A percentile compares a stretch with the other conserved stretches of the same genome.
Evolutionary conservation across 2,888 invertebrate genomes (phyloP).

Genomic region (Drosophila macrospina): DNA sequence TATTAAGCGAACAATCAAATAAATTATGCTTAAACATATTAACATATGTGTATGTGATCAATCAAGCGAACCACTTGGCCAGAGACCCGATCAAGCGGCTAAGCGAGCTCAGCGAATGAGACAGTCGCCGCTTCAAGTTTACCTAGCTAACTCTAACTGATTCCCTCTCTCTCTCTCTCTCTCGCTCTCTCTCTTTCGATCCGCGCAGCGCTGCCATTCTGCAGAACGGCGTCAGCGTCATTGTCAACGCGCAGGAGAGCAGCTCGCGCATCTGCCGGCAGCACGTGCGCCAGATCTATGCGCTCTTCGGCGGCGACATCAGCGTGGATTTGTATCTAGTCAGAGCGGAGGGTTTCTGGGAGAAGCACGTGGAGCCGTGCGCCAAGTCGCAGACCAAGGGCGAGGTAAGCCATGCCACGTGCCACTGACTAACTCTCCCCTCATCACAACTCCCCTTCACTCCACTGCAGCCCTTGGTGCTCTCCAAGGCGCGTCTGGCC

Average conservation of each 20-base stretch:
- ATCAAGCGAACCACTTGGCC: constrained; percentile 41
- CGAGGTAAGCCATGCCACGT: constrained; percentile 83
- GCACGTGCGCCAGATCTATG: constrained; percentile 87
- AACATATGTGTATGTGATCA: constrained; percentile 57
- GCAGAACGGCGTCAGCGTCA: constrained; percentile 87
- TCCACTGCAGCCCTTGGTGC: constrained; percentile 89
- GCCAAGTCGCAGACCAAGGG: constrained; percentile 88
- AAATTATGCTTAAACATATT: constrained; percentile 52
- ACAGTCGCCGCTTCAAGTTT: constrained; percentile 11
- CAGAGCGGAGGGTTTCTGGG: constrained; percentile 91
- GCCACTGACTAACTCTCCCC: not conserved
- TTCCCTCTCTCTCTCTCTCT: not conserved
- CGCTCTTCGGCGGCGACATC: constrained; percentile 86
- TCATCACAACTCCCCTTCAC: constrained; percentile 43
- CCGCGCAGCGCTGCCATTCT: constrained; percentile 78
- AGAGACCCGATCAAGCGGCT: constrained; percentile 34
- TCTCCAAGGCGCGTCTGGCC: constrained; percentile 89
- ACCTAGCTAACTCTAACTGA: not conserved
- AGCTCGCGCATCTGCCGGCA: constrained; percentile 88
- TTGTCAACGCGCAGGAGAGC: constrained; percentile 89
- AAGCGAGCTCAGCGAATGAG: constrained; percentile 47
- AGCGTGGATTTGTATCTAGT: constrained; percentile 88
- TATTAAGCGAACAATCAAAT: constrained; percentile 39
- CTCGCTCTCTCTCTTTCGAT: constrained; percentile 18
- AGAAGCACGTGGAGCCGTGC: constrained; percentile 91